Conservation (phyloP, 2,113 vertebrate species). For the Scomber japonicus region DNA sequence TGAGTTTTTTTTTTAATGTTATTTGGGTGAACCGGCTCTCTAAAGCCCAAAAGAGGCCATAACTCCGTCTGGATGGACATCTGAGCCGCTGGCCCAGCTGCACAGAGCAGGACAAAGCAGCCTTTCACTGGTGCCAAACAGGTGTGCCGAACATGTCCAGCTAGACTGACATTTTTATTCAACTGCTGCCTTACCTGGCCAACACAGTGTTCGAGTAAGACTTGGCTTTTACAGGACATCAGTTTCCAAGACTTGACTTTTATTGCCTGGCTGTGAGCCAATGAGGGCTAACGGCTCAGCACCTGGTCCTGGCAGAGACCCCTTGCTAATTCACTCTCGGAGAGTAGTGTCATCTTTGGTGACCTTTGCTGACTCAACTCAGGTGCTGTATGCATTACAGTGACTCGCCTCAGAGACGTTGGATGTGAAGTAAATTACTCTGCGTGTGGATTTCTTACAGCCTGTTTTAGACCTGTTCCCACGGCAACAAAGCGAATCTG, state of each 20-base stretch:
- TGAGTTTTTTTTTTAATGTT: neutral
- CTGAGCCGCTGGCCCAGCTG: conserved; percentile 14
- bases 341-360: conserved; percentile 48
- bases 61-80: conserved; percentile 19
- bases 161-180: conserved; percentile 59
- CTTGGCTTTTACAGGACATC: conserved; percentile 66
- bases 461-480: conserved; percentile 40
- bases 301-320: conserved; percentile 61
- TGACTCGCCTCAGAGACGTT: conserved; percentile 1
- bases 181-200: conserved; percentile 56
- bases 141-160: conserved; percentile 45
- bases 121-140: conserved; percentile 20
- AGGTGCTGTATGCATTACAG: conserved; percentile 46
- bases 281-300: conserved; percentile 57
- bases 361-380: conserved; percentile 76
- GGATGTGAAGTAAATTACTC: conserved; percentile 34
- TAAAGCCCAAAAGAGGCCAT: conserved; percentile 23
- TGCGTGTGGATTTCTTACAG: neutral
- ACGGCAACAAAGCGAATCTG: conserved; percentile 39
- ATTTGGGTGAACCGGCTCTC: conserved; percentile 25
- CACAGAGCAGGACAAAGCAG: conserved; percentile 3
- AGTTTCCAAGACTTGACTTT: conserved; percentile 69
- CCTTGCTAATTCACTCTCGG: conserved; percentile 63
- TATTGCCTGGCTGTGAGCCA: conserved; percentile 62
- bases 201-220: conserved; percentile 52